These are phyloP conservation scores for Thryonomys swinderianus DNA, from an alignment of 2,113 vertebrate genomes.

Conservation along the genomic window DNA sequence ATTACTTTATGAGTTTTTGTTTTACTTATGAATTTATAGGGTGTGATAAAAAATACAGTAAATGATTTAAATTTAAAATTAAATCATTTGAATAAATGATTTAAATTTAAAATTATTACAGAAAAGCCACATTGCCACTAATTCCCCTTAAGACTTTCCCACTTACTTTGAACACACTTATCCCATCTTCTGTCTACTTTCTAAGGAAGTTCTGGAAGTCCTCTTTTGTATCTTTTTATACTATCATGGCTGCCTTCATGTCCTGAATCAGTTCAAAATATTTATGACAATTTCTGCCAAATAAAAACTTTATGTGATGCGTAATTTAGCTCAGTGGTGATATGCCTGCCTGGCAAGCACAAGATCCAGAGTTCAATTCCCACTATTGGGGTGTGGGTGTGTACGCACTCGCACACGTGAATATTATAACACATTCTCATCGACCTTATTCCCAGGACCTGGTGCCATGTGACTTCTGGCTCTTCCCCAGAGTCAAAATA, in stretches of 20 bases:
- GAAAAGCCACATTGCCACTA: not conserved
- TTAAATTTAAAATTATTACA: not conserved
- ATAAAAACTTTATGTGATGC: not conserved
- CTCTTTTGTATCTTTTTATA: not conserved
- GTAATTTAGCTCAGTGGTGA: no score
- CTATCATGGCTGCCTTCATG: not conserved
- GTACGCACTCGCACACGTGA: no score
- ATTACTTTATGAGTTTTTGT: not conserved
- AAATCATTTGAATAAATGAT: no score
- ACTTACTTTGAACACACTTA: not conserved
- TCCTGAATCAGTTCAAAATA: not conserved
- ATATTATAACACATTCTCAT: not conserved
- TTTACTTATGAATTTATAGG: not conserved
- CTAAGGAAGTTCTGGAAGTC: not conserved
- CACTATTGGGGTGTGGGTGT: no score
- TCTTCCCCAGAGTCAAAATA: not conserved
- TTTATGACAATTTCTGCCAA: not conserved
- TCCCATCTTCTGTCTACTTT: not conserved
- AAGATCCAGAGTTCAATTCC: no score
- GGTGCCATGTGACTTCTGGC: not conserved
- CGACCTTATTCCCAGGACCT: not conserved
- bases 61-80: not conserved
- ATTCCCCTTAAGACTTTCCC: not conserved
- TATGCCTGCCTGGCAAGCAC: no score
- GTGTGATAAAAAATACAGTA: not conserved